Evolutionary conservation across 2,888 invertebrate genomes (phyloP).

Genomic region (Rhabditophanes sp.): DNA sequence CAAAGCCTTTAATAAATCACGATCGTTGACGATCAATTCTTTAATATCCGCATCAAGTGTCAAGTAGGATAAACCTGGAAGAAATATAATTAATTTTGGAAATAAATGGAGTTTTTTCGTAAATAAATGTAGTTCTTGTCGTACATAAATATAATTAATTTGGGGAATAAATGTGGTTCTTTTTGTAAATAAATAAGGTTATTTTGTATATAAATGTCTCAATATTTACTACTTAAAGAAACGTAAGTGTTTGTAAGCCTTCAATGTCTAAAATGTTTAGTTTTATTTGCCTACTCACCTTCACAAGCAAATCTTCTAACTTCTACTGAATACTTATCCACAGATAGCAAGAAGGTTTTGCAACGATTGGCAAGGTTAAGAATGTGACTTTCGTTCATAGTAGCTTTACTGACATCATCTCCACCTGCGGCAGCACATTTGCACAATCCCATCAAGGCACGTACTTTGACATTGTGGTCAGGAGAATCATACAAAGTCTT

Average conservation of each 20-base stretch:
- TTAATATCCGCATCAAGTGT: conserved; percentile 96
- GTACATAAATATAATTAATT: too few species aligned
- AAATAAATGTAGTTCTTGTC: too few species aligned
- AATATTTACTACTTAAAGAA: too few species aligned
- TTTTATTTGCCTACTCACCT: too few species aligned
- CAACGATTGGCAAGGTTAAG: conserved; percentile 82
- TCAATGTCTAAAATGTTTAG: too few species aligned
- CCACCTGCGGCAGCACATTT: conserved; percentile 82
- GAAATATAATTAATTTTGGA: too few species aligned
- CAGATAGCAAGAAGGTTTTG: conserved; percentile 52
- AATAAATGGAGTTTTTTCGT: not conserved
- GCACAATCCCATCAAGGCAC: conserved; percentile 63
- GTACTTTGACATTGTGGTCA: conserved; percentile 66
- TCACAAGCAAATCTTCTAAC: conserved; percentile 41
- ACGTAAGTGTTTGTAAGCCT: too few species aligned
- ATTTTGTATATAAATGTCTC: too few species aligned
- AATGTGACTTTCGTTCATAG: conserved; percentile 86
- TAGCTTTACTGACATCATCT: conserved; percentile 76
- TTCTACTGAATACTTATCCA: conserved; percentile 31
- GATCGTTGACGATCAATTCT: conserved; percentile 78
- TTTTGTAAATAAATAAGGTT: too few species aligned
- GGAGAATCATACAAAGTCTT: conserved; percentile 75
- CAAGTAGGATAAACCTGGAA: conserved; percentile 76
- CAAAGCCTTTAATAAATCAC: conserved; percentile 62
- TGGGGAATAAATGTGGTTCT: too few species aligned